A percentile compares a stretch with the other conserved stretches of the same genome.
phyloP scores from a whole-genome alignment of 53 echinoderm and acorn worm species.

The Holothuria scabra region DNA sequence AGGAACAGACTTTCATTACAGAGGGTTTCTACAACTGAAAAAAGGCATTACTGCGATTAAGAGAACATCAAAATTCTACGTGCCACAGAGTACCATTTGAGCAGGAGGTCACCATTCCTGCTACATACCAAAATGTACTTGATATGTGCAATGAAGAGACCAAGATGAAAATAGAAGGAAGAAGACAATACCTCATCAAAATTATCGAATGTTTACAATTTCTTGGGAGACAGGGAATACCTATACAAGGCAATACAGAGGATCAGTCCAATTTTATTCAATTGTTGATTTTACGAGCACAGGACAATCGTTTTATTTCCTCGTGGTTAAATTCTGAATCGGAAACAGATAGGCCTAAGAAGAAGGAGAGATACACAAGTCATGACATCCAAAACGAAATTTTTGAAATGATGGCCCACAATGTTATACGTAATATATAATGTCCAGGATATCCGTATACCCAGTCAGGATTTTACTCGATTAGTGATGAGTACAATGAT shows the following conservation, averaged over 20 bases:
- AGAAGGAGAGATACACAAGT: not conserved
- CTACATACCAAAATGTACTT: not conserved
- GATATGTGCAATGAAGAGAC: not conserved
- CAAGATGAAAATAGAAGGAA: conserved; percentile 20
- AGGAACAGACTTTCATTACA: not conserved
- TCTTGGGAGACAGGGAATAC: conserved; percentile 12
- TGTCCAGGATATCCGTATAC: too few relatives aligned
- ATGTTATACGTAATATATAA: conserved; percentile 23
- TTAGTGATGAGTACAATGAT: too few relatives aligned
- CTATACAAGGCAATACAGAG: conserved; percentile 26
- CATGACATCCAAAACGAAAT: too few relatives aligned
- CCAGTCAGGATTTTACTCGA: too few relatives aligned
- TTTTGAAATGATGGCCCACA: conserved; percentile 28
- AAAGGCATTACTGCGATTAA: not conserved
- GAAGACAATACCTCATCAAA: conserved; percentile 26
- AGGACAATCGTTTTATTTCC: conserved; percentile 17
- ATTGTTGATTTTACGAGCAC: conserved; percentile 1
- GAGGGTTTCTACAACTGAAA: not conserved
- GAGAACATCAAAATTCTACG: not conserved
- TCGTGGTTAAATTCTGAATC: conserved; percentile 6
- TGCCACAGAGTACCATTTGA: not conserved
- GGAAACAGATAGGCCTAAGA: not conserved
- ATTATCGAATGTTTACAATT: conserved; percentile 24
- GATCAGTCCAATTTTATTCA: conserved; percentile 12
- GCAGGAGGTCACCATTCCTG: not conserved